phyloP scores from a whole-genome alignment of 2,888 invertebrate species.

The Neoaliturus tenellus region DNA sequence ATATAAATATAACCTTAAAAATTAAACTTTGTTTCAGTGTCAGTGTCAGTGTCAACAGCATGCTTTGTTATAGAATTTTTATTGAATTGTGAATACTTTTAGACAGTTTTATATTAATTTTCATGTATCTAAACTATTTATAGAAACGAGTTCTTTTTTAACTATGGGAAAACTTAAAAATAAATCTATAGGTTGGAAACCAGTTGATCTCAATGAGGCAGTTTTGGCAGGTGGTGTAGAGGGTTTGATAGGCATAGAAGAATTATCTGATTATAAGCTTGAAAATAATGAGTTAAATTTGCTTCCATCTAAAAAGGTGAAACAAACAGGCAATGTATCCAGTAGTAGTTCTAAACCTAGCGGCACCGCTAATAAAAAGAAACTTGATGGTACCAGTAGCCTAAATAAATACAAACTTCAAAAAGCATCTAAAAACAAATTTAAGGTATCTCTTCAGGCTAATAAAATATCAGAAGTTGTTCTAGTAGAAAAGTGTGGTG shows the following conservation, averaged over 20 bases:
- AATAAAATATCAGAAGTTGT: background rate
- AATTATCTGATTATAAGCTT: constrained; percentile 82
- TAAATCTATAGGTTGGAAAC: constrained; percentile 75
- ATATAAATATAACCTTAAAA: too few species aligned
- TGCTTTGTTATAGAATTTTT: too few species aligned
- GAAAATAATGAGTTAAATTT: constrained; percentile 66
- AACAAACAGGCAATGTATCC: constrained; percentile 25
- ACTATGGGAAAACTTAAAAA: constrained; percentile 51
- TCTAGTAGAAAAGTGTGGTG: background rate
- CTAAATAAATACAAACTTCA: too few species aligned
- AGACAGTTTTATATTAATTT: too few species aligned
- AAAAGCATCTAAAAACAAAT: constrained; percentile 12
- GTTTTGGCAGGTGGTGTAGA: constrained; percentile 74
- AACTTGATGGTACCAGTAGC: too few species aligned
- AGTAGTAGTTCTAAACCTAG: too few species aligned
- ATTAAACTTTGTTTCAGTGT: too few species aligned
- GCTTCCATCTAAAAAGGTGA: background rate
- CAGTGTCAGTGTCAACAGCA: too few species aligned
- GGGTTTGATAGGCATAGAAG: constrained; percentile 86
- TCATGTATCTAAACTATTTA: too few species aligned
- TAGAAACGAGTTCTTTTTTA: too few species aligned
- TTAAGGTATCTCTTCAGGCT: background rate
- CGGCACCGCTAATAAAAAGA: too few species aligned
- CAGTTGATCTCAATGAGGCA: constrained; percentile 79
- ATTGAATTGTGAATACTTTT: too few species aligned